phyloP scores from a whole-genome alignment of 2,113 vertebrate genomes.

The Amblyopsis rosae region DNA sequence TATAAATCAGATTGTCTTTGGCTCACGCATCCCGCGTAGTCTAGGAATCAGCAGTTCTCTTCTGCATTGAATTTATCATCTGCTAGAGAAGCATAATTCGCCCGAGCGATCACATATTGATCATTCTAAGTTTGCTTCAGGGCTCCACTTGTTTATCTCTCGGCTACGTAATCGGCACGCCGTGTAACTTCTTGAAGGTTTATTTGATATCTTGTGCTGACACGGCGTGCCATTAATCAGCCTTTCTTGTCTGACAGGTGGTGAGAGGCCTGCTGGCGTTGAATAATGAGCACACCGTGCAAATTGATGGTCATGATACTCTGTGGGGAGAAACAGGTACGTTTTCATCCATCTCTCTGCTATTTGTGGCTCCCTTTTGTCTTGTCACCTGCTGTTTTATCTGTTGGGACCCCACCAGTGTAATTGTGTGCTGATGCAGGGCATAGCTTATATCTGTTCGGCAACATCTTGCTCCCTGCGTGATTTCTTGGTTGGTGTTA shows the following conservation, averaged over 20 bases:
- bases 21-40: conserved; percentile 11
- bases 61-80: conserved; percentile 26
- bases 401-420: conserved; percentile 36
- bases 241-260: conserved; percentile 82
- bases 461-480: conserved; percentile 20
- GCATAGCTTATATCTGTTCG: conserved; percentile 15
- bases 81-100: conserved; percentile 17
- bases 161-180: conserved; percentile 23
- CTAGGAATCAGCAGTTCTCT: conserved; percentile 19
- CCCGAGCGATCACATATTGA: conserved; percentile 16
- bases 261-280: conserved; percentile 84
- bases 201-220: conserved; percentile 44
- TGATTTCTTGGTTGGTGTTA: conserved; percentile 19
- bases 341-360: conserved; percentile 59
- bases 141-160: conserved; percentile 13
- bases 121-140: conserved; percentile 1
- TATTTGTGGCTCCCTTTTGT: conserved; percentile 30
- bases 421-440: conserved; percentile 37
- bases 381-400: conserved; percentile 51
- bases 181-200: conserved; percentile 32
- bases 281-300: conserved; percentile 82
- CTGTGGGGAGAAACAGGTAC: conserved; percentile 99
- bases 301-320: conserved; percentile 90
- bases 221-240: conserved; percentile 61
- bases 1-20: conserved; percentile 42